Conservation (phyloP, 2,113 vertebrate genomes). For the Corythoichthys intestinalis region DNA sequence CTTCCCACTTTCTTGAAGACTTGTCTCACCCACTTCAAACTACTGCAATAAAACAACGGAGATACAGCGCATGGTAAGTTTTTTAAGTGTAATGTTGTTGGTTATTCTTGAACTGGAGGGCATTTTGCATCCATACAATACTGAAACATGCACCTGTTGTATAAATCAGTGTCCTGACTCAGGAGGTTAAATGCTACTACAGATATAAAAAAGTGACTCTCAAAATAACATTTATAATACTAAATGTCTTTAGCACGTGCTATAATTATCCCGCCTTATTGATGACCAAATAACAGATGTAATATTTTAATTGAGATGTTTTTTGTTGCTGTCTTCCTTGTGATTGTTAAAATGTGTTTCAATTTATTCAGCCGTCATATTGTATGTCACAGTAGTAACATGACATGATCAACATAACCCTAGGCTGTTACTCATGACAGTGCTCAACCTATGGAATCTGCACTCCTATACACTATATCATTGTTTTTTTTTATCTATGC, state of each 20-base stretch:
- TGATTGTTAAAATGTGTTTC: background rate
- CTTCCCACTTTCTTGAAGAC: background rate
- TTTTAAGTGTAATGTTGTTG: background rate
- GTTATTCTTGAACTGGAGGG: background rate
- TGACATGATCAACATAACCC: no score
- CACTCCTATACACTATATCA: background rate
- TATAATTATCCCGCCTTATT: background rate
- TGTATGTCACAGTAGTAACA: no score
- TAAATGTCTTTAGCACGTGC: no score
- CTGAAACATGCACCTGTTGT: background rate
- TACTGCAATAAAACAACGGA: background rate
- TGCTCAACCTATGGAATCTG: background rate
- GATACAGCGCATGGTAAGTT: conserved; percentile 14
- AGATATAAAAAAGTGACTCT: no score
- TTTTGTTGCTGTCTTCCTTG: background rate
- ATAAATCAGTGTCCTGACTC: no score
- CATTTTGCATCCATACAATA: background rate
- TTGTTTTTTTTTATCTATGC: background rate
- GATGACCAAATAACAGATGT: background rate
- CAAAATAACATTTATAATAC: no score
- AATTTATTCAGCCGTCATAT: no score
- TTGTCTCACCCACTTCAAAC: background rate
- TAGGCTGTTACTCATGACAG: background rate
- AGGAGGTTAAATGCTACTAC: no score
- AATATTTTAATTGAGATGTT: background rate